Conservation (phyloP, 2,113 vertebrate species). For the Microcebus ravelobensis region DNA sequence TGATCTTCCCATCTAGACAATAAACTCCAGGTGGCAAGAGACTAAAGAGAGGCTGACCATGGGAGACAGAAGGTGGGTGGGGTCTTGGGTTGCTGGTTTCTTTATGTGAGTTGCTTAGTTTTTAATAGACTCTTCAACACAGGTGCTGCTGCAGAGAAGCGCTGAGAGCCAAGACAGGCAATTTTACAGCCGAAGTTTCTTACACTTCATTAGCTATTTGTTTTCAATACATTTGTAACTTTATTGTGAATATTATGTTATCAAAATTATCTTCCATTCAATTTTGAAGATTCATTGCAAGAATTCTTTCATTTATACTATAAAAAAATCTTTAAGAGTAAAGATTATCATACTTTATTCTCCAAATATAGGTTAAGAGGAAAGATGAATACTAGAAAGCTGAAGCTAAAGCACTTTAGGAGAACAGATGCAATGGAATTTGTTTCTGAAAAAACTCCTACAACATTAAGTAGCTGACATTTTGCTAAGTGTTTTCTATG, state of each 20-base stretch:
- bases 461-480: neutral
- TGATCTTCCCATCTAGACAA: neutral
- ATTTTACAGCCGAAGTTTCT: neutral
- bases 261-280: neutral
- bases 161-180: neutral
- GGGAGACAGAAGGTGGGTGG: neutral
- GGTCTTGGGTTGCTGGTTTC: neutral
- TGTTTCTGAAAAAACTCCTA: neutral
- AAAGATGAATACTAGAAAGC: neutral
- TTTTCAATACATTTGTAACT: neutral
- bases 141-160: neutral
- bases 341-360: neutral
- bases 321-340: neutral
- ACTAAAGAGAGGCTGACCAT: neutral
- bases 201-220: neutral
- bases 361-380: neutral
- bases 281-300: neutral
- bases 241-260: neutral
- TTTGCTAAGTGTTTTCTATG: too few species aligned
- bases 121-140: neutral
- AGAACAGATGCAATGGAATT: accelerated
- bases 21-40: neutral
- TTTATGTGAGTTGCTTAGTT: too few species aligned
- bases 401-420: neutral
- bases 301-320: neutral